Percentiles rank a stretch among this genome's conserved stretches.
These are phyloP conservation scores for Takifugu rubripes DNA, from an alignment of 2,797 vertebrate species.

Conservation along the genomic window DNA sequence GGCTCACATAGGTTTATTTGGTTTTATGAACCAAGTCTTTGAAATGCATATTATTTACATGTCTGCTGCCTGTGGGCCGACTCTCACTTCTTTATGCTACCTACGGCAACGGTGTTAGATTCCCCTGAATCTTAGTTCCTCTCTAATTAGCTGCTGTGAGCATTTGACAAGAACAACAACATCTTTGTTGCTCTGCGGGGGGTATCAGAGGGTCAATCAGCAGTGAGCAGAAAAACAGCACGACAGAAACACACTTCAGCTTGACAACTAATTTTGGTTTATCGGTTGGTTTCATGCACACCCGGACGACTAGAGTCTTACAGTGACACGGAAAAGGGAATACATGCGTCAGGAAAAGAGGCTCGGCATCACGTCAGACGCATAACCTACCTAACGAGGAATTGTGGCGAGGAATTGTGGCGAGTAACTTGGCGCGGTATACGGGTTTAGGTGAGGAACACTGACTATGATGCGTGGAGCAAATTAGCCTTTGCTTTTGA, in stretches of 20 bases:
- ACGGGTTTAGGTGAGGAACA: constrained; percentile 83
- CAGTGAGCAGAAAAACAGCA: constrained; percentile 27
- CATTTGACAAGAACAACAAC: constrained; percentile 83
- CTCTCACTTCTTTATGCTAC: constrained; percentile 21
- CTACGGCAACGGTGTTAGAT: constrained; percentile 37
- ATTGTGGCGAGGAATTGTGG: constrained; percentile 72
- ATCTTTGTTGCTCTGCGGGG: constrained; percentile 82
- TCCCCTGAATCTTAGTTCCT: constrained; percentile 44
- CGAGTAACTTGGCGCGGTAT: constrained; percentile 81
- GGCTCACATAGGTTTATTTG: constrained; percentile 20
- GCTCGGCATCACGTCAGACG: constrained; percentile 29
- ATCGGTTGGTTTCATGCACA: constrained; percentile 15
- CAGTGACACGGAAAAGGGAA: background rate
- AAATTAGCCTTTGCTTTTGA: constrained; percentile 94
- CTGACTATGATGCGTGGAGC: constrained; percentile 82
- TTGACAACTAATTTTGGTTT: constrained; percentile 33
- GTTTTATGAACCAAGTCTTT: constrained; percentile 23
- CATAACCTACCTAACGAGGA: constrained; percentile 39
- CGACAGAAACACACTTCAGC: constrained; percentile 33
- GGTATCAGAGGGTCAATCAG: constrained; percentile 67
- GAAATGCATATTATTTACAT: constrained; percentile 38
- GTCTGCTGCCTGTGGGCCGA: constrained; percentile 14
- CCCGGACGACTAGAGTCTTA: background rate
- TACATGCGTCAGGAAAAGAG: background rate
- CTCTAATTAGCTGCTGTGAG: constrained; percentile 88